Evolutionary conservation across 2,113 vertebrate genomes (phyloP).

Genomic region (Scytalopus superciliaris): DNA sequence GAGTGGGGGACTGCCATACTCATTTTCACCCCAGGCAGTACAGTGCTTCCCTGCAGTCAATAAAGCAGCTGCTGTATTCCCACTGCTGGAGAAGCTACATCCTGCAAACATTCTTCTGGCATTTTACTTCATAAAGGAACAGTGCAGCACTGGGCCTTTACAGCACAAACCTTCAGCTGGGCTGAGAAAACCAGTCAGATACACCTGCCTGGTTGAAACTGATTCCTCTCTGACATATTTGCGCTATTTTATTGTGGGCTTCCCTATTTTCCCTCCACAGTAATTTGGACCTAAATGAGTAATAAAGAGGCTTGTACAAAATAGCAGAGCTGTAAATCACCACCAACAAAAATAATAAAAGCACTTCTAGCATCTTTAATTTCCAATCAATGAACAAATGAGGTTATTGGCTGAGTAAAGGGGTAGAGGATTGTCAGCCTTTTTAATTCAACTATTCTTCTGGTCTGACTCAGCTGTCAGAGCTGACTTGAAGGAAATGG

Average conservation of each 20-base stretch:
- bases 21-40: neutral
- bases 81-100: neutral
- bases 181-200: neutral
- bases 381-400: conserved; percentile 50
- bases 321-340: neutral
- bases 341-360: neutral
- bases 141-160: neutral
- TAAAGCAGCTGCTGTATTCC: neutral
- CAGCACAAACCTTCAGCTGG: neutral
- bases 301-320: neutral
- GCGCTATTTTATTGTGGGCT: neutral
- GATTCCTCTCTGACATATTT: neutral
- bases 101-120: neutral
- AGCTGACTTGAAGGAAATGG: conserved; percentile 26
- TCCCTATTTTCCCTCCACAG: neutral
- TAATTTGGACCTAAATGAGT: conserved; percentile 25
- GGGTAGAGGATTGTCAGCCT: conserved; percentile 28
- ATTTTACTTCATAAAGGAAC: neutral
- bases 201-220: neutral
- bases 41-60: neutral
- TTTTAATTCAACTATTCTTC: conserved; percentile 52
- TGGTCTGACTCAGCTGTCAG: conserved; percentile 65
- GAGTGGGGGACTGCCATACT: neutral
- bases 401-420: conserved; percentile 49
- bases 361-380: conserved; percentile 31